These are phyloP conservation scores for Acyrthosiphon pisum DNA, from an alignment of 1,140 invertebrate genomes.

Conservation along the genomic window DNA sequence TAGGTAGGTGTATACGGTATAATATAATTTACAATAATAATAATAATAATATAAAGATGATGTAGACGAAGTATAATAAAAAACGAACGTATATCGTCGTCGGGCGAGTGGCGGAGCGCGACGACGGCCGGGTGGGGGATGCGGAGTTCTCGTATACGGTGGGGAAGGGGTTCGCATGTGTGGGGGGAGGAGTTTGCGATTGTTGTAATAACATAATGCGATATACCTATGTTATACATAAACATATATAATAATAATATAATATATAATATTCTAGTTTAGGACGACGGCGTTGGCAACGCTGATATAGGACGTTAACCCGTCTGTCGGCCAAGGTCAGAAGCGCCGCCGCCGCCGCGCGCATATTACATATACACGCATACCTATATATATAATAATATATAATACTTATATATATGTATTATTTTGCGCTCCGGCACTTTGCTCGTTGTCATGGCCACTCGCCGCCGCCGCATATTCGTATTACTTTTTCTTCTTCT, in stretches of 20 bases:
- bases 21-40: no score
- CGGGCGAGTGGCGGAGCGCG: not conserved
- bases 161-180: not conserved
- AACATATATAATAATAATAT: not conserved
- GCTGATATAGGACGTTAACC: constrained; percentile 57
- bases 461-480: constrained; percentile 20
- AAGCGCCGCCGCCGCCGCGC: constrained; percentile 42
- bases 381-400: not conserved
- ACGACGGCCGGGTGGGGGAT: not conserved
- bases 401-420: not conserved
- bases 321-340: constrained; percentile 57
- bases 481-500: constrained; percentile 34
- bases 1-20: constrained; percentile 13
- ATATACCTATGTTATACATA: not conserved
- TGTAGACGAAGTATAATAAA: not conserved
- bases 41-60: not conserved
- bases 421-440: constrained; percentile 40
- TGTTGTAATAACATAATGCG: not conserved
- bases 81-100: not conserved
- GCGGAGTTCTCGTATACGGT: not conserved
- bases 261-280: constrained; percentile 26
- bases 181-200: not conserved
- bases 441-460: constrained; percentile 53
- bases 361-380: not conserved
- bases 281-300: constrained; percentile 55